phyloP scores from a whole-genome alignment of 2,888 invertebrate species.

The Leuctra nigra region DNA sequence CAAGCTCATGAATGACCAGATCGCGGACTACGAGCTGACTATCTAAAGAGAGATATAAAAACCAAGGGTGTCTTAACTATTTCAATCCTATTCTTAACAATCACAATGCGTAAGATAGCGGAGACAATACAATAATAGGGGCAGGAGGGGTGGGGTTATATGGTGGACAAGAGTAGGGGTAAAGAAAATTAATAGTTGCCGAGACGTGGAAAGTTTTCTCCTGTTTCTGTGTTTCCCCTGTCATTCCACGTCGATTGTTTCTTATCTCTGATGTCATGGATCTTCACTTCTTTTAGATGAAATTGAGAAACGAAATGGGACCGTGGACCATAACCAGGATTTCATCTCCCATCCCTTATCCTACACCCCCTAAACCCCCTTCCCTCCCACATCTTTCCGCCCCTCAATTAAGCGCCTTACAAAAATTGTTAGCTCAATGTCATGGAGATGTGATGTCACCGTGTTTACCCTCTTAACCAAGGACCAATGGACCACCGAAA shows the following conservation, averaged over 20 bases:
- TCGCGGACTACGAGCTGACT: too few relatives aligned
- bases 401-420: constrained; percentile 12
- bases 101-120: constrained; percentile 19
- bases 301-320: constrained; percentile 10
- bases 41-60: constrained; percentile 8
- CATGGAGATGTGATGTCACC: neutral
- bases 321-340: neutral
- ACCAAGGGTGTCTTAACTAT: constrained; percentile 20
- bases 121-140: constrained; percentile 21
- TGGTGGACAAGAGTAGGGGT: neutral
- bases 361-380: too few relatives aligned
- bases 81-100: constrained; percentile 16
- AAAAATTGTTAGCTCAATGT: constrained; percentile 8
- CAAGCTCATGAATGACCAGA: too few relatives aligned
- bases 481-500: neutral
- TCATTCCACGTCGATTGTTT: constrained; percentile 5
- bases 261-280: constrained; percentile 10
- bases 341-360: too few relatives aligned
- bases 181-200: constrained; percentile 24
- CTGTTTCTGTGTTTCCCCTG: constrained; percentile 16
- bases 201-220: constrained; percentile 7
- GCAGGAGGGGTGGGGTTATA: neutral
- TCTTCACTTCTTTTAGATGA: constrained; percentile 6
- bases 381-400: neutral
- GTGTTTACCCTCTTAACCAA: neutral